Conservation (phyloP, 1,140 invertebrate species). For the Amphibalanus amphitrite region DNA sequence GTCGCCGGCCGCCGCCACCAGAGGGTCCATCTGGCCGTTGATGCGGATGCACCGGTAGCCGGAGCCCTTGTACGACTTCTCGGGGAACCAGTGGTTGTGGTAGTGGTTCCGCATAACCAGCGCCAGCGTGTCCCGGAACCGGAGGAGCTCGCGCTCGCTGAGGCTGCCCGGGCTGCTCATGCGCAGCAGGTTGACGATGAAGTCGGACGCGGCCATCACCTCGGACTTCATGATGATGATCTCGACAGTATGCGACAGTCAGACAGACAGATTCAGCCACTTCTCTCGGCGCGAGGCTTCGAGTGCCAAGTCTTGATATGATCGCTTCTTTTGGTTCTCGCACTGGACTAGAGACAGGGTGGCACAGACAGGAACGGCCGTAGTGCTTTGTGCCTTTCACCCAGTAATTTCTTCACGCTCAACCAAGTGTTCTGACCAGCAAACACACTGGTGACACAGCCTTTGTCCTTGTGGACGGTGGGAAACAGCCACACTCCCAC, state of each 20-base stretch:
- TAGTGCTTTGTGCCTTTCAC: not conserved
- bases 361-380: not conserved
- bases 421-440: not conserved
- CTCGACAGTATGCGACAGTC: too few relatives aligned
- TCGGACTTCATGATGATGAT: constrained; percentile 37
- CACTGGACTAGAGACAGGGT: not conserved
- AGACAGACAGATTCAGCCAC: not conserved
- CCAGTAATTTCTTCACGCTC: not conserved
- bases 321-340: not conserved
- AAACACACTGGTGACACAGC: not conserved
- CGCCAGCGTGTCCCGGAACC: constrained; percentile 35
- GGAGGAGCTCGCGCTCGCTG: constrained; percentile 32
- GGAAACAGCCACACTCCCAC: not conserved
- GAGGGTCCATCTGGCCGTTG: constrained; percentile 46
- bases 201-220: constrained; percentile 42
- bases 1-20: constrained; percentile 39
- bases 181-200: constrained; percentile 40
- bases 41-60: constrained; percentile 46
- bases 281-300: not conserved
- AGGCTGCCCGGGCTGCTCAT: constrained; percentile 30
- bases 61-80: constrained; percentile 41
- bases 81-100: constrained; percentile 46
- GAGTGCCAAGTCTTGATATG: not conserved
- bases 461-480: not conserved
- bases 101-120: constrained; percentile 37